A percentile compares a stretch with the other conserved stretches of the same genome.
Evolutionary conservation across 2,888 invertebrate genomes (phyloP).

Genomic region (Drosophila recens): DNA sequence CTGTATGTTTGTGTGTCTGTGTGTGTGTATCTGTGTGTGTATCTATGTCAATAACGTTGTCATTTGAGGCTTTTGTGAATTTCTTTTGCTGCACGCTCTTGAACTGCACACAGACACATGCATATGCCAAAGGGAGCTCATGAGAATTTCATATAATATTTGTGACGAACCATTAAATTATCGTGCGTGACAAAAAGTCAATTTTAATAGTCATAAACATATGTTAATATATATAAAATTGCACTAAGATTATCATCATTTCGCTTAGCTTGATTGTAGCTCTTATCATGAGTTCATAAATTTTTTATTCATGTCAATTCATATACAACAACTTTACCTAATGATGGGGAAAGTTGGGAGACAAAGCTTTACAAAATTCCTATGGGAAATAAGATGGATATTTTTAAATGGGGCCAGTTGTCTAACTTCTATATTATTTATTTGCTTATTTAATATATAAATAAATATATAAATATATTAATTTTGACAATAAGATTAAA

Average conservation of each 20-base stretch:
- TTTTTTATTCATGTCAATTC: too few relatives aligned
- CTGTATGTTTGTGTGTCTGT: background rate
- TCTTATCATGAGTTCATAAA: background rate
- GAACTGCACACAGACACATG: background rate
- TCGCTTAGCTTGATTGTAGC: background rate
- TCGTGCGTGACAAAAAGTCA: slow-evolving; percentile 15
- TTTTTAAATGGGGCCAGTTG: too few relatives aligned
- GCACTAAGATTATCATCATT: background rate
- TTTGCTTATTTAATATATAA: too few relatives aligned
- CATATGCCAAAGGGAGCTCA: background rate
- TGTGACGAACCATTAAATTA: slow-evolving; percentile 12
- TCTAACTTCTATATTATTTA: too few relatives aligned
- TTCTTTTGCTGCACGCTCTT: slow-evolving; percentile 5
- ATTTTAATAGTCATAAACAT: slow-evolving; percentile 8
- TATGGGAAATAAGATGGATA: too few relatives aligned
- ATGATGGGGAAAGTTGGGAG: too few relatives aligned
- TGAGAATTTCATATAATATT: slow-evolving; percentile 4
- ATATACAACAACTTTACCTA: too few relatives aligned
- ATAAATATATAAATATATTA: too few relatives aligned
- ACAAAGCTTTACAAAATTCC: too few relatives aligned
- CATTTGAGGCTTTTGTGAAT: slow-evolving; percentile 8
- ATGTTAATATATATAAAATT: background rate
- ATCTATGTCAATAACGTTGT: slow-evolving; percentile 3
- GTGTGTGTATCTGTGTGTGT: slow-evolving; percentile 1
- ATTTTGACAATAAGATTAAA: too few relatives aligned